Percentiles rank a stretch among this genome's conserved stretches.
phyloP scores from a whole-genome alignment of 2,113 vertebrate species.

The Aldabrachelys gigantea region DNA sequence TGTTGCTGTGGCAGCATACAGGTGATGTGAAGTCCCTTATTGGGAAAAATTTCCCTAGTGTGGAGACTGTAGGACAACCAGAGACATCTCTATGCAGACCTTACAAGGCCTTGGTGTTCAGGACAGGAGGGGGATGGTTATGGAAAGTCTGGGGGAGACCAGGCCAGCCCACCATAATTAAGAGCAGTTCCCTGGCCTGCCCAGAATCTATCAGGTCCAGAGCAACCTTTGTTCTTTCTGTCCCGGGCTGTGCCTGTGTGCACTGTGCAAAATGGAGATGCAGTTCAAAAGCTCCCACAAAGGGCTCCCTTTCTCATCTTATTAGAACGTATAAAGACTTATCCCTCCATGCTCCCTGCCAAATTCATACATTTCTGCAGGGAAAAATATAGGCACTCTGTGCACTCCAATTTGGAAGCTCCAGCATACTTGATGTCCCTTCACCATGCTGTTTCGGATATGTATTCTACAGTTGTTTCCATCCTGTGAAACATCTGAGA shows the following conservation, averaged over 20 bases:
- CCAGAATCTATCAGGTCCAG: neutral
- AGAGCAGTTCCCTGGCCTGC: neutral
- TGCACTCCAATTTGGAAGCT: neutral
- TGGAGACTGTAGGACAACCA: neutral
- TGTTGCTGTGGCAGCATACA: neutral
- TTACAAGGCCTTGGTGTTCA: neutral
- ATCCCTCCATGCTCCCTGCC: neutral
- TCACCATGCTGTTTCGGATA: neutral
- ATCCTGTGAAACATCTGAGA: neutral
- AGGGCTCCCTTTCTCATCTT: neutral
- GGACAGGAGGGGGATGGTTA: neutral
- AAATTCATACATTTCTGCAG: neutral
- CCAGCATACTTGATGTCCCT: neutral
- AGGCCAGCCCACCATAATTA: neutral
- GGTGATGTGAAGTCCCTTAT: neutral
- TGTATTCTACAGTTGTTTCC: neutral
- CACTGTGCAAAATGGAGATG: neutral
- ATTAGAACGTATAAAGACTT: neutral
- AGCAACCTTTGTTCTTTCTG: neutral
- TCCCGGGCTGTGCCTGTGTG: neutral
- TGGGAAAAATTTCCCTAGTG: neutral
- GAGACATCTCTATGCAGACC: neutral
- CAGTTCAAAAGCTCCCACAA: rapidly evolving
- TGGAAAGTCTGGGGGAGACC: neutral
- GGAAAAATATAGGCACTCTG: neutral